These are phyloP conservation scores for Catharus minimus DNA, from an alignment of 2,113 vertebrate species.

Conservation along the genomic window DNA sequence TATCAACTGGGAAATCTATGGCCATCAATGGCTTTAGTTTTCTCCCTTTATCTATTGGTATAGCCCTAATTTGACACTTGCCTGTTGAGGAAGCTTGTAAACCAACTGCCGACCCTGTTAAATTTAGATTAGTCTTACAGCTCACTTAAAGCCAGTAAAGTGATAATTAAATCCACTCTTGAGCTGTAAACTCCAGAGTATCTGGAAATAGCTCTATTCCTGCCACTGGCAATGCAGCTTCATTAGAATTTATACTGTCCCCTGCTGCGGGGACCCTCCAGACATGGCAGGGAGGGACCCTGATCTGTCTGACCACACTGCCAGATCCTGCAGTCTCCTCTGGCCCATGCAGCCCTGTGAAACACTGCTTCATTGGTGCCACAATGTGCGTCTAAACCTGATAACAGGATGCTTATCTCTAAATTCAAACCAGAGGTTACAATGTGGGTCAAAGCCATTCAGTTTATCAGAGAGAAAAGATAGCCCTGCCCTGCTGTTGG, in stretches of 20 bases:
- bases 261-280: accelerated
- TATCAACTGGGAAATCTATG: constrained; percentile 67
- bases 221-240: neutral
- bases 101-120: constrained; percentile 44
- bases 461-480: neutral
- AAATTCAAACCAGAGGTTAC: neutral
- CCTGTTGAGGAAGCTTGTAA: constrained; percentile 64
- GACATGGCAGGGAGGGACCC: neutral
- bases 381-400: neutral
- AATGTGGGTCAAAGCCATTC: neutral
- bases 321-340: neutral
- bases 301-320: accelerated
- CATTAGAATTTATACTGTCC: neutral
- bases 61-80: constrained; percentile 73
- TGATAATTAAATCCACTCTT: constrained; percentile 69
- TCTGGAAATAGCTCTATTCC: constrained; percentile 37
- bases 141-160: constrained; percentile 63
- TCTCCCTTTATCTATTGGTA: constrained; percentile 71
- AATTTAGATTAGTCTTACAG: constrained; percentile 64
- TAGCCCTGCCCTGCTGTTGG: neutral
- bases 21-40: constrained; percentile 47
- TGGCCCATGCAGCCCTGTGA: neutral
- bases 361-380: neutral
- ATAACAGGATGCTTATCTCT: neutral
- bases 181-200: constrained; percentile 38